A percentile compares a stretch with the other conserved stretches of the same genome.
Evolutionary conservation across 2,888 invertebrate species (phyloP).

Genomic region (Calameuta pallipes): DNA sequence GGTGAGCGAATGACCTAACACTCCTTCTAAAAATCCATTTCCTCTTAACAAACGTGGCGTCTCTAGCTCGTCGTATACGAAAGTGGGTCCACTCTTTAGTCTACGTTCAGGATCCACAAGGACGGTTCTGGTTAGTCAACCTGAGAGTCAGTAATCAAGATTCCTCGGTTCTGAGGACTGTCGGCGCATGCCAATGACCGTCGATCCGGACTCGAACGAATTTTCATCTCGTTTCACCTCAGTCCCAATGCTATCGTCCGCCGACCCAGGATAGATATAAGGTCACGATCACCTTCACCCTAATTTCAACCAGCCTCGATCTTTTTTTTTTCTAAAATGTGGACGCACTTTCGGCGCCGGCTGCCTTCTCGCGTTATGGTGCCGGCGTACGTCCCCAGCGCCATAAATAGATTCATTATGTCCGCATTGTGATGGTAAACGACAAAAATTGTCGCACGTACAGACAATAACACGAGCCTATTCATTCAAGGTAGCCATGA

Average conservation of each 20-base stretch:
- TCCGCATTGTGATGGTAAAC: conserved; percentile 14
- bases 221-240: not conserved
- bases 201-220: not conserved
- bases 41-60: conserved; percentile 36
- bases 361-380: not conserved
- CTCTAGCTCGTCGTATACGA: conserved; percentile 10
- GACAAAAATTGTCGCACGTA: conserved; percentile 28
- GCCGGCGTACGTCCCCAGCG: not conserved
- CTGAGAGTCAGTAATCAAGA: conserved; percentile 5
- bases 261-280: not conserved
- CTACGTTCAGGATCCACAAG: not conserved
- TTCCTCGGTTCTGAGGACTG: not conserved
- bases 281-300: not conserved
- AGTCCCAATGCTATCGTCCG: not conserved
- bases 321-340: not conserved
- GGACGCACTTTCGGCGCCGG: not conserved
- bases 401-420: conserved; percentile 3
- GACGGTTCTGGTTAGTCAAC: conserved; percentile 26
- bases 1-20: conserved; percentile 52
- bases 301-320: not conserved
- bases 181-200: conserved; percentile 2
- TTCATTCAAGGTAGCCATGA: conserved; percentile 29
- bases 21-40: conserved; percentile 46
- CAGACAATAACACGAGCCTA: conserved; percentile 30
- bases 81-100: not conserved